Conservation (phyloP, 1,140 invertebrate species). For the Pseudomyrmex sp. region DNA sequence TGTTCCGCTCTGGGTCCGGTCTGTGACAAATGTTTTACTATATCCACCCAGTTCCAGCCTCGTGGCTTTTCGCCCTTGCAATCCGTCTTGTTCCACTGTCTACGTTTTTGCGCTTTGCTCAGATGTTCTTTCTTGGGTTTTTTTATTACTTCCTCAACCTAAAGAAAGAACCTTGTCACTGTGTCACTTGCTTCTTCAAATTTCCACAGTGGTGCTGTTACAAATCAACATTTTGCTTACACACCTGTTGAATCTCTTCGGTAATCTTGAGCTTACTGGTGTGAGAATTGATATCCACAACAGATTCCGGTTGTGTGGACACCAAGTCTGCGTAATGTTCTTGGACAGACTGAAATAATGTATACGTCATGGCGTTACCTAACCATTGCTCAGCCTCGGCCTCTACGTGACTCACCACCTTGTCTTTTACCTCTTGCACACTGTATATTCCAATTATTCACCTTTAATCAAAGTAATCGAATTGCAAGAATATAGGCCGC, state of each 20-base stretch:
- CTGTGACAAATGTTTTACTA: conserved; percentile 97
- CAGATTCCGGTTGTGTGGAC: conserved; percentile 88
- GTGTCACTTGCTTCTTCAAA: not conserved
- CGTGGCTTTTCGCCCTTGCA: conserved; percentile 93
- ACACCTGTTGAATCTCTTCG: conserved; percentile 73
- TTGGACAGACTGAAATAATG: conserved; percentile 96
- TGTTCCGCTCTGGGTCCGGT: conserved; percentile 87
- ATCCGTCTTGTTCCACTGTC: conserved; percentile 93
- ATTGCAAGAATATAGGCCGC: conserved; percentile 57
- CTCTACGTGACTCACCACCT: conserved; percentile 88
- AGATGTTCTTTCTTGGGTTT: conserved; percentile 92
- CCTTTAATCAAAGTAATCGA: conserved; percentile 69
- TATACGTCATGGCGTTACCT: conserved; percentile 97
- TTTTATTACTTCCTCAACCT: conserved; percentile 82
- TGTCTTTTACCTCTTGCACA: conserved; percentile 89
- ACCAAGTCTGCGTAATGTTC: conserved; percentile 92
- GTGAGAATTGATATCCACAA: conserved; percentile 73
- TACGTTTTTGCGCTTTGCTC: conserved; percentile 96
- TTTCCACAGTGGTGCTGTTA: not conserved
- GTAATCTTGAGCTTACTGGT: conserved; percentile 76
- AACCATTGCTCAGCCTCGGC: conserved; percentile 92
- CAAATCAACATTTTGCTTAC: not conserved
- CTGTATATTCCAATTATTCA: conserved; percentile 84
- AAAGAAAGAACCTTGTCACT: not conserved
- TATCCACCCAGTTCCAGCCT: conserved; percentile 97